phyloP scores from a whole-genome alignment of 92 coral and sea anemone species.

The Siderastrea radians region DNA sequence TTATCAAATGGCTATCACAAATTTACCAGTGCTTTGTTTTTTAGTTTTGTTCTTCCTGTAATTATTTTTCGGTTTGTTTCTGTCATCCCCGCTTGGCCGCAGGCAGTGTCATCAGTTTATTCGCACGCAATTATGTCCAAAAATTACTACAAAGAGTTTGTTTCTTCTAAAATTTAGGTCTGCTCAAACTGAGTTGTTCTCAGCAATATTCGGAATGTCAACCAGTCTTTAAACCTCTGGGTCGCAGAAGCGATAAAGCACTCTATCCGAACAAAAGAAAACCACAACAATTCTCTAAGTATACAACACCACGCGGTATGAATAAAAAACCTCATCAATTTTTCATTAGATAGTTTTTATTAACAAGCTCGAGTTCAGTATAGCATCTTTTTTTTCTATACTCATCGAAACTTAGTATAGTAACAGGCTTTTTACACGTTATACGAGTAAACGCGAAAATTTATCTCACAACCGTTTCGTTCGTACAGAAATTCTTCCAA shows the following conservation, averaged over 20 bases:
- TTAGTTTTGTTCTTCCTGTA: not conserved
- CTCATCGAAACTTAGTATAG: no score
- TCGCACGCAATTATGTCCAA: not conserved
- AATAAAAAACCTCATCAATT: conserved; percentile 27
- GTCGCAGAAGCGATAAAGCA: not conserved
- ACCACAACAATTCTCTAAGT: conserved; percentile 17
- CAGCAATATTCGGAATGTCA: not conserved
- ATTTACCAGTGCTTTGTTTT: conserved; percentile 23
- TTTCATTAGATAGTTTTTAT: conserved; percentile 17
- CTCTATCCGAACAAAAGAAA: conserved; percentile 22
- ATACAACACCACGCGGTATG: conserved; percentile 25
- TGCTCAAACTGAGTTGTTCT: not conserved
- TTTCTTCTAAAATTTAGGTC: not conserved
- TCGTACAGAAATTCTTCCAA: no score
- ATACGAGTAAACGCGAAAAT: no score
- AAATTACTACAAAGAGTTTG: not conserved
- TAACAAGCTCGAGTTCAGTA: not conserved
- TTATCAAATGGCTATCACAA: conserved; percentile 41
- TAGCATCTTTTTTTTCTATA: not conserved
- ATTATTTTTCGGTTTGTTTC: conserved; percentile 12
- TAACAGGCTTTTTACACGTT: no score
- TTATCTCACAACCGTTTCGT: no score
- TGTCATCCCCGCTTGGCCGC: not conserved
- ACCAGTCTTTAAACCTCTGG: not conserved
- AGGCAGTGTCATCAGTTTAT: not conserved